A percentile compares a stretch with the other conserved stretches of the same genome.
Evolutionary conservation across 2,888 invertebrate genomes (phyloP).

Genomic region (Clanis bilineata): DNA sequence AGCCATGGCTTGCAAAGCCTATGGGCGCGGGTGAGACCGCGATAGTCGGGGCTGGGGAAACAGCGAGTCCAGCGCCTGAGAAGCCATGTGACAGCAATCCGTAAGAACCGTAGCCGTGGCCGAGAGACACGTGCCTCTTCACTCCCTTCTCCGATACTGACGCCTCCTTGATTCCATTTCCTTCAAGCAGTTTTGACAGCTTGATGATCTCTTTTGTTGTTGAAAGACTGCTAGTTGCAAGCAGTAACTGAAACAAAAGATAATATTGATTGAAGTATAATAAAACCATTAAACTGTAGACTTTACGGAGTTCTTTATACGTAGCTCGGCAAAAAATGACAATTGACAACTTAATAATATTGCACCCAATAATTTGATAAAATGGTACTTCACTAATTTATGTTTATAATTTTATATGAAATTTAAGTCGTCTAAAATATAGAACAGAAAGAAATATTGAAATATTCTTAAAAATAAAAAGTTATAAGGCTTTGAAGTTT

Average conservation of each 20-base stretch:
- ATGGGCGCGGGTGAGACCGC: background rate
- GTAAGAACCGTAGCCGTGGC: conserved; percentile 19
- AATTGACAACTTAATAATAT: background rate
- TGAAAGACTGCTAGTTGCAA: conserved; percentile 61
- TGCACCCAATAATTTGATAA: background rate
- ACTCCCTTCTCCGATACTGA: conserved; percentile 55
- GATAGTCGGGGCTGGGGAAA: background rate
- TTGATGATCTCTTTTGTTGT: conserved; percentile 60
- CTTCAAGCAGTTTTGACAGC: conserved; percentile 60
- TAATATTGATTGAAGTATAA: background rate
- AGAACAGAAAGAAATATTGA: too few species aligned
- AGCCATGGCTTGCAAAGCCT: too few species aligned
- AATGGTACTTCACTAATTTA: background rate
- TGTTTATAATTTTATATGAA: too few species aligned
- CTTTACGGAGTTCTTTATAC: too few species aligned
- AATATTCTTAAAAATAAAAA: too few species aligned
- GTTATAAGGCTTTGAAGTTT: too few species aligned
- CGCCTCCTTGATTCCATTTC: conserved; percentile 63
- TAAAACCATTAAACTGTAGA: background rate
- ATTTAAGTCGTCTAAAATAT: too few species aligned
- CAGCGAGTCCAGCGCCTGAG: background rate
- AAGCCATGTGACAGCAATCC: conserved; percentile 29
- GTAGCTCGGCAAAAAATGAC: background rate
- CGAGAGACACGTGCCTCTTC: conserved; percentile 55
- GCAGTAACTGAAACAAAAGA: conserved; percentile 54